Conservation (phyloP, 2,113 vertebrate species). For the Hemiprocne comata region DNA sequence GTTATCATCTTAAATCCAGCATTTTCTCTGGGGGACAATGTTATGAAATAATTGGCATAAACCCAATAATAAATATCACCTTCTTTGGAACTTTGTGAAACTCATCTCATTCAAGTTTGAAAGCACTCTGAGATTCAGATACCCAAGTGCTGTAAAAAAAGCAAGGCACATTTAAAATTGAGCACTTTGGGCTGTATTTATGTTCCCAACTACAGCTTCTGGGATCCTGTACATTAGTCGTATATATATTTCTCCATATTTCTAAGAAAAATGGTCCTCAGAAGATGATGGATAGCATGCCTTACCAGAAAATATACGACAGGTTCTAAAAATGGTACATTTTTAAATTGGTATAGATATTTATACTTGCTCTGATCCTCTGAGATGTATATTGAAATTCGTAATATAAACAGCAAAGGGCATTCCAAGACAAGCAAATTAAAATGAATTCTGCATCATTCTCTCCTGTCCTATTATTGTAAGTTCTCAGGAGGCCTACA, state of each 20-base stretch:
- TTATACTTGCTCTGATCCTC: slow-evolving; percentile 62
- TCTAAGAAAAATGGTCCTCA: slow-evolving; percentile 43
- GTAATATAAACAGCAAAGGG: slow-evolving; percentile 58
- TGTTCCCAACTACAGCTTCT: slow-evolving; percentile 34
- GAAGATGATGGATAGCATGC: slow-evolving; percentile 50
- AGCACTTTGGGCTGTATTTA: slow-evolving; percentile 31
- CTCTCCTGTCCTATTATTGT: slow-evolving; percentile 57
- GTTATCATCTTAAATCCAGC: background rate
- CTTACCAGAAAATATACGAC: slow-evolving; percentile 53
- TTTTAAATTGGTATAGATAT: slow-evolving; percentile 60
- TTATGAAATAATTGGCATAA: background rate
- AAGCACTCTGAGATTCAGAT: background rate
- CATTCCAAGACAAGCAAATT: slow-evolving; percentile 70
- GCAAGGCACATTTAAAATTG: background rate
- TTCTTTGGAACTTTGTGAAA: background rate
- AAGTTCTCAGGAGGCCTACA: slow-evolving; percentile 50
- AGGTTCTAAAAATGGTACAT: slow-evolving; percentile 50
- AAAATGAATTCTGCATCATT: slow-evolving; percentile 66
- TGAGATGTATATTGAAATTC: slow-evolving; percentile 60
- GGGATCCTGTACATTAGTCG: slow-evolving; percentile 36
- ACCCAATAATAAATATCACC: background rate
- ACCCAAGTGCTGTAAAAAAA: background rate
- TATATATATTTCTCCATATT: slow-evolving; percentile 41
- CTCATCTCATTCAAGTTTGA: background rate
- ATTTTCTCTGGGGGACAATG: background rate